A percentile compares a stretch with the other conserved stretches of the same genome.
phyloP scores from a whole-genome alignment of 2,797 vertebrate genomes.

The Anguilla anguilla region DNA sequence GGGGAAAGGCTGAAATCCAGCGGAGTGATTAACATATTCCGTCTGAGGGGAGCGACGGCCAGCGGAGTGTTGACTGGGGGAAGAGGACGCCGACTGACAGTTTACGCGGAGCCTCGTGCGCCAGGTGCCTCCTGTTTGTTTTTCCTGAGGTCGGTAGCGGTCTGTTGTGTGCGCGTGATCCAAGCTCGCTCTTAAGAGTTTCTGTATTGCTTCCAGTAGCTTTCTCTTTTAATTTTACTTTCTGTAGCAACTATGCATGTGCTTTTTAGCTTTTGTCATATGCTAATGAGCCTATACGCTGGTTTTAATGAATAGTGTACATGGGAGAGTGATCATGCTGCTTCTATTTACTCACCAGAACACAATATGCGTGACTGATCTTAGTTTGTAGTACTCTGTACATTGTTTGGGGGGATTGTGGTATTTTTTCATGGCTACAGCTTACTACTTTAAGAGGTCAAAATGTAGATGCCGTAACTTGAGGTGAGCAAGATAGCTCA shows the following conservation, averaged over 20 bases:
- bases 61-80: not conserved
- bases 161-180: not conserved
- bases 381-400: not conserved
- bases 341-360: not conserved
- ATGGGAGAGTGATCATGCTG: not conserved
- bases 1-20: not conserved
- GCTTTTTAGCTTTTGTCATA: not conserved
- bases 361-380: not conserved
- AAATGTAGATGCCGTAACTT: not conserved
- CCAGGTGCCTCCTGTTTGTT: constrained; percentile 12
- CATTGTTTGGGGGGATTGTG: not conserved
- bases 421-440: not conserved
- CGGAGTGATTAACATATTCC: constrained; percentile 13
- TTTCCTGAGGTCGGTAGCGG: not conserved
- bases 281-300: not conserved
- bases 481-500: not conserved
- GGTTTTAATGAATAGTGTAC: not conserved
- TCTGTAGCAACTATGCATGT: not conserved
- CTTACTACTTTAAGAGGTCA: not conserved
- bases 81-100: not conserved
- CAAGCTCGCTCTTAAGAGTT: not conserved
- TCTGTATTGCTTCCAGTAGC: not conserved
- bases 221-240: not conserved
- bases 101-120: not conserved
- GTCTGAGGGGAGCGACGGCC: not conserved